Percentiles rank a stretch among this genome's conserved stretches.
Conservation (phyloP, 2,888 invertebrate genomes). For the Drosophila niveifrons region DNA sequence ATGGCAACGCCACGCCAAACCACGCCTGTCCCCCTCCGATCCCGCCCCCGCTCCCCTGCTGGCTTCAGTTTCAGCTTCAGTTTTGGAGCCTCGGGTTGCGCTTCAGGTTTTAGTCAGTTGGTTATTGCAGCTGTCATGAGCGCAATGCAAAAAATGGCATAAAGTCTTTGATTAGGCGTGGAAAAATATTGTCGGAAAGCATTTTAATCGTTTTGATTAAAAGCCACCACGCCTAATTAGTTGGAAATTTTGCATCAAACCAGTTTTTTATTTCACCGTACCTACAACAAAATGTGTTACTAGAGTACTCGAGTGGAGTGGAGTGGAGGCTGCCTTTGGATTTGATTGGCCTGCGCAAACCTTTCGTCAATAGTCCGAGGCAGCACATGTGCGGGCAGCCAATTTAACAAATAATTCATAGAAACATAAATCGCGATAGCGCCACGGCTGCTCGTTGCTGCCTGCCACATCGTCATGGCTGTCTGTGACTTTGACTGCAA, state of each 20-base stretch:
- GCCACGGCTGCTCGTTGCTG: conserved; percentile 42
- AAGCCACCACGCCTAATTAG: conserved; percentile 81
- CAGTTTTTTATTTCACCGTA: conserved; percentile 36
- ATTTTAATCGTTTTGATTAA: conserved; percentile 81
- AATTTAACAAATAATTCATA: conserved; percentile 80
- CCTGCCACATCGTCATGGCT: conserved; percentile 59
- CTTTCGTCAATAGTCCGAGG: conserved; percentile 70
- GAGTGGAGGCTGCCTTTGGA: conserved; percentile 32
- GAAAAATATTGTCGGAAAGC: conserved; percentile 82
- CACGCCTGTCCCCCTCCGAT: conserved; percentile 19
- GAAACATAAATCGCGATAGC: conserved; percentile 79
- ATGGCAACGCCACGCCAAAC: conserved; percentile 67
- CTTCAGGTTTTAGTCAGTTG: conserved; percentile 24
- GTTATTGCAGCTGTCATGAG: conserved; percentile 74
- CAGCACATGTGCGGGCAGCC: conserved; percentile 71
- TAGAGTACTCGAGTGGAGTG: conserved; percentile 8
- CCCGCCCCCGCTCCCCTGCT: neutral
- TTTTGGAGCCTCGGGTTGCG: conserved; percentile 8
- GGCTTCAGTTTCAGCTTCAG: conserved; percentile 32
- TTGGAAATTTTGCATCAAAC: conserved; percentile 67
- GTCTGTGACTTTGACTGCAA: conserved; percentile 55
- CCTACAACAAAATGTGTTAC: conserved; percentile 4
- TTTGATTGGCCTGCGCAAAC: conserved; percentile 54
- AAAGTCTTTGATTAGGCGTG: conserved; percentile 80
- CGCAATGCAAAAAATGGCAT: conserved; percentile 75